A percentile compares a stretch with the other conserved stretches of the same genome.
Conservation (phyloP, 92 coral and sea anemone species). For the Epizoanthus illoricatus region DNA sequence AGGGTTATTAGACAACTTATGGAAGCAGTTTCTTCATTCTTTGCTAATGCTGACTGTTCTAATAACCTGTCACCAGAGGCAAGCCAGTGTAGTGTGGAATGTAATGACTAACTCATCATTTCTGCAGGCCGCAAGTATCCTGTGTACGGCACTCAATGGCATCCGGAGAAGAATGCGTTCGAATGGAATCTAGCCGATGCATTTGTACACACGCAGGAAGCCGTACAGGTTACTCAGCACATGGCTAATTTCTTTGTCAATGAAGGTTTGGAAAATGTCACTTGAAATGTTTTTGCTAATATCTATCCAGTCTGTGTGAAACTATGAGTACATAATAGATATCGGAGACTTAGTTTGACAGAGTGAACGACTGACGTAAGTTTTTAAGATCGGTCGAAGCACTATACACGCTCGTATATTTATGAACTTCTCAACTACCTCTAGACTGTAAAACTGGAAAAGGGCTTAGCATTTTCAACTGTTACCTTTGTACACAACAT, state of each 20-base stretch:
- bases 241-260: constrained; percentile 47
- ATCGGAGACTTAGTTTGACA: too few relatives aligned
- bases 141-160: constrained; percentile 37
- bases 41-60: not conserved
- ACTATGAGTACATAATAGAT: not conserved
- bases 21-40: too few relatives aligned
- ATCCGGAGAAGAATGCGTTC: constrained; percentile 34
- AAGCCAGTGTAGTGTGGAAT: not conserved
- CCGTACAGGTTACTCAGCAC: constrained; percentile 38
- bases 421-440: too few relatives aligned
- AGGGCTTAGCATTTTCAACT: too few relatives aligned
- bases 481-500: too few relatives aligned
- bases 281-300: too few relatives aligned
- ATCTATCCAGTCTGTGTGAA: not conserved
- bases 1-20: too few relatives aligned
- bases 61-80: not conserved
- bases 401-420: too few relatives aligned
- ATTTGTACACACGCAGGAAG: constrained; percentile 30
- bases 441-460: too few relatives aligned
- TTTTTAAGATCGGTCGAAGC: too few relatives aligned
- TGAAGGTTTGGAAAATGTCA: constrained; percentile 28
- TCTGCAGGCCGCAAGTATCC: constrained; percentile 21
- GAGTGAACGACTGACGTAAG: too few relatives aligned
- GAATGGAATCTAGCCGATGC: constrained; percentile 35
- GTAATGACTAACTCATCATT: not conserved